Percentiles rank a stretch among this genome's conserved stretches.
Evolutionary conservation across 2,113 vertebrate genomes (phyloP).

Genomic region (Vombatus ursinus): DNA sequence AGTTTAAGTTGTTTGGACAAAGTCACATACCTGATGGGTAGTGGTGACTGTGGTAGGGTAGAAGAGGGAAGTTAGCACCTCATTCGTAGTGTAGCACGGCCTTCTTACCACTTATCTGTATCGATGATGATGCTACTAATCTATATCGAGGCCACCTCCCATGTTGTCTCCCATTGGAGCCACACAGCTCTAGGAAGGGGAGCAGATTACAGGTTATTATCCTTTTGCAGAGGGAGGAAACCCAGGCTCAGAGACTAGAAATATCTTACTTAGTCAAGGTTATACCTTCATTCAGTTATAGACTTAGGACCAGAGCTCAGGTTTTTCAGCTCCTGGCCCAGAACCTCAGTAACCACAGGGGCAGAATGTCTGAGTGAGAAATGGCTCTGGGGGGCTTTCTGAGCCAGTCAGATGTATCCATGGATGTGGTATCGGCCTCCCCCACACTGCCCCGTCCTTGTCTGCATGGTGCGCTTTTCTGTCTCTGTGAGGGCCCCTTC

Average conservation of each 20-base stretch:
- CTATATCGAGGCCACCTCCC: background rate
- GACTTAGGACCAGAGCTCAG: background rate
- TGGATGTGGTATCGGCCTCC: constrained; percentile 81
- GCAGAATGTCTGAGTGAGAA: background rate
- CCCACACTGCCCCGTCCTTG: constrained; percentile 79
- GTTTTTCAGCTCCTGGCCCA: background rate
- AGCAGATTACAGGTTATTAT: background rate
- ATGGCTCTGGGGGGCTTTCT: background rate
- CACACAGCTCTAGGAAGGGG: background rate
- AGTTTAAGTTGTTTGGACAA: background rate
- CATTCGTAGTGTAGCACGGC: background rate
- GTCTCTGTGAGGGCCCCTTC: background rate
- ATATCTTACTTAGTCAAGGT: background rate
- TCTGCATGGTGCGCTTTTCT: constrained; percentile 81
- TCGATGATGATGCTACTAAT: background rate
- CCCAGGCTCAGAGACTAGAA: background rate
- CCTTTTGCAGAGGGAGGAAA: background rate
- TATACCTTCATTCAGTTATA: background rate
- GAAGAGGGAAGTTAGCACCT: background rate
- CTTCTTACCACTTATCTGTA: background rate
- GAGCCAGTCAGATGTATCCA: constrained; percentile 35
- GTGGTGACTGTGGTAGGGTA: background rate
- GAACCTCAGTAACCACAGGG: background rate
- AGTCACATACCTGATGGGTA: background rate
- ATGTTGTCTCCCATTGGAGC: background rate